Evolutionary conservation across 2,888 invertebrate species (phyloP).

Genomic region (Zaprionus lineosus): DNA sequence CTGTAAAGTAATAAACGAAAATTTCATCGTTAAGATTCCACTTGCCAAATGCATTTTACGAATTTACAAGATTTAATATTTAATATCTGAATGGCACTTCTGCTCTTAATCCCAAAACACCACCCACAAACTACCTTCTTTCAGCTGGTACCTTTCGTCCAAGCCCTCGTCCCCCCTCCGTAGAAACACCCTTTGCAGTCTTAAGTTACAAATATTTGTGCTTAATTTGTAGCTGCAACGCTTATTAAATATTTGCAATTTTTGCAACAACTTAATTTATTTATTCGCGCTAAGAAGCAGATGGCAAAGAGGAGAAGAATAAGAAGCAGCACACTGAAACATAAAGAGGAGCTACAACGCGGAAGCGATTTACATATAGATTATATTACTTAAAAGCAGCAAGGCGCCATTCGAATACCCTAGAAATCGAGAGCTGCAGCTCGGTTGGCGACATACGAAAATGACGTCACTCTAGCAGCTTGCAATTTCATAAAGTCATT

Average conservation of each 20-base stretch:
- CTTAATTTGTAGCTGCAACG: slow-evolving; percentile 56
- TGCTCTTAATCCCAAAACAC: too few species aligned
- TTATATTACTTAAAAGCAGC: background rate
- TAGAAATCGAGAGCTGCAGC: too few species aligned
- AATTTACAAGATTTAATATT: slow-evolving; percentile 13
- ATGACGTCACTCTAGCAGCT: too few species aligned
- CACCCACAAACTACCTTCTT: too few species aligned
- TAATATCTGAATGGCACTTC: slow-evolving; percentile 16
- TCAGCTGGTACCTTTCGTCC: too few species aligned
- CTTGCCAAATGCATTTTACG: background rate
- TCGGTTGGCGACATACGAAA: too few species aligned
- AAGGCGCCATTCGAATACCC: background rate
- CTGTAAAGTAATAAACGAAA: slow-evolving; percentile 12
- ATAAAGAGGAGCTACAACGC: slow-evolving; percentile 33
- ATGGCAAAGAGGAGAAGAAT: background rate
- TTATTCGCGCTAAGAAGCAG: slow-evolving; percentile 20
- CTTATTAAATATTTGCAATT: slow-evolving; percentile 69
- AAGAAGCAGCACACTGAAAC: background rate
- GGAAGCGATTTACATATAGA: background rate
- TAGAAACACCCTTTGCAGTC: background rate
- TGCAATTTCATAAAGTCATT: too few species aligned
- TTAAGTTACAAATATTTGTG: slow-evolving; percentile 53
- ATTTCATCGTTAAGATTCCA: background rate
- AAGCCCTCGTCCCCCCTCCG: background rate
- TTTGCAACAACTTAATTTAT: slow-evolving; percentile 39